Percentiles rank a stretch among this genome's conserved stretches.
Conservation (phyloP, 2,888 invertebrate genomes). For the Dromius quadrimaculatus region DNA sequence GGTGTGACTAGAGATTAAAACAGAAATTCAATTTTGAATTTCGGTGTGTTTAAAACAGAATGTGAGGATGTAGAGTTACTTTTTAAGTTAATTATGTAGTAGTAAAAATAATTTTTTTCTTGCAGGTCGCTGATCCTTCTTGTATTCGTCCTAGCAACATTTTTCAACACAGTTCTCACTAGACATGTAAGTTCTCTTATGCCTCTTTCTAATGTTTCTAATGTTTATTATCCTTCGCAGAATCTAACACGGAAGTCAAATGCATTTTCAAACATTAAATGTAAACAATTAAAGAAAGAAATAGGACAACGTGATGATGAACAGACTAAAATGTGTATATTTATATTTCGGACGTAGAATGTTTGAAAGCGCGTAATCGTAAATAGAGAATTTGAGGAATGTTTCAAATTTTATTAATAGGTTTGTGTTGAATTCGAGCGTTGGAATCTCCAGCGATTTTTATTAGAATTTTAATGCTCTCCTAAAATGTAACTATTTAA, state of each 20-base stretch:
- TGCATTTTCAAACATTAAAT: neutral
- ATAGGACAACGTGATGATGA: conserved; percentile 10
- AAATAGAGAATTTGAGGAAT: neutral
- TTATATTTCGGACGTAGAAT: conserved; percentile 3
- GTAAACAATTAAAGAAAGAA: conserved; percentile 19
- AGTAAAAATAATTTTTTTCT: conserved; percentile 59
- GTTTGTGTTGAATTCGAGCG: neutral
- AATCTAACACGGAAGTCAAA: conserved; percentile 1
- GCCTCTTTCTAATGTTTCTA: neutral
- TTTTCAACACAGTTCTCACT: conserved; percentile 69
- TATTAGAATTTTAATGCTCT: neutral
- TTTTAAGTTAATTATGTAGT: conserved; percentile 5
- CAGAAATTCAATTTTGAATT: conserved; percentile 11
- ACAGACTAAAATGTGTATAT: neutral
- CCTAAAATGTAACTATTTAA: neutral
- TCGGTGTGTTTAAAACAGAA: neutral
- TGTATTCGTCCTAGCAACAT: conserved; percentile 70
- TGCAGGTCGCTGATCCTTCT: conserved; percentile 75
- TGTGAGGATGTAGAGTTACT: neutral
- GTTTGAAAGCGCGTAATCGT: conserved; percentile 5
- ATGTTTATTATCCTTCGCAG: conserved; percentile 25
- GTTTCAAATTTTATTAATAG: neutral
- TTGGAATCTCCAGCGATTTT: conserved; percentile 22
- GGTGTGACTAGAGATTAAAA: conserved; percentile 9
- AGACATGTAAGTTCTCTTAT: conserved; percentile 72